Evolutionary conservation across 2,113 vertebrate species (phyloP), one percentile per base, ranked within the genome.

Genomic region (Cnemophilus loriae): DNA sequence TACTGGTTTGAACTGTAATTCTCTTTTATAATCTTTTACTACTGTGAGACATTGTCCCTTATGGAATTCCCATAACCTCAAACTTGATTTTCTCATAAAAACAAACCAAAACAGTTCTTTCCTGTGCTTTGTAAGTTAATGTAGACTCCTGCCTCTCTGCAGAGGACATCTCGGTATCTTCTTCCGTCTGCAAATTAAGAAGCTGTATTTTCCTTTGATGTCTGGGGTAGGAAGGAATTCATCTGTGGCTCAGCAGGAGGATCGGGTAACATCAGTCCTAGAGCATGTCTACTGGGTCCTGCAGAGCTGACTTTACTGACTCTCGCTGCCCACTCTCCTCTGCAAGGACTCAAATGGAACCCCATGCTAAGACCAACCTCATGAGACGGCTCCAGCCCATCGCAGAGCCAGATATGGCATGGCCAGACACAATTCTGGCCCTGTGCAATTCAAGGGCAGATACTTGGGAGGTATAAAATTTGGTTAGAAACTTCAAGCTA

Each of bases 61-160:
- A 89, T 74, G 90, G 96, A 96, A 97, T 97, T 97, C 96, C 78
- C 87, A 94, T 96, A 97, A 96, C 80, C 96, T 97, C 90, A 93
- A 95, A 94, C 68, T 87, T 52, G 64, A 33, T 96, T 95, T 95
- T 87, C 91, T 94, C 89, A 84, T 94, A 94, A 76, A 97, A 77
- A 10, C 27, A 86, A 90, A 74, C 30, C 8, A 44, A 92, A 96
- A 60, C 82, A 71, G 28, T 91, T 90, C 30, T 88, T 89, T 67
- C 37, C 76, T 87, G 49, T 12, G 6, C 85, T 97, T 97, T 39
- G 22, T 75, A 89, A 93, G 94, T 96, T 77, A 89, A 76, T 47
- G 77, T 68, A 87, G 84, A 88, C 50, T 69, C n/a, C 61, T 74
- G 79, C 83, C 32, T 91, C 67, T 50, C 59, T 56, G 69, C 42